phyloP scores from a whole-genome alignment of 2,888 invertebrate species.

The Eilema caniola region DNA sequence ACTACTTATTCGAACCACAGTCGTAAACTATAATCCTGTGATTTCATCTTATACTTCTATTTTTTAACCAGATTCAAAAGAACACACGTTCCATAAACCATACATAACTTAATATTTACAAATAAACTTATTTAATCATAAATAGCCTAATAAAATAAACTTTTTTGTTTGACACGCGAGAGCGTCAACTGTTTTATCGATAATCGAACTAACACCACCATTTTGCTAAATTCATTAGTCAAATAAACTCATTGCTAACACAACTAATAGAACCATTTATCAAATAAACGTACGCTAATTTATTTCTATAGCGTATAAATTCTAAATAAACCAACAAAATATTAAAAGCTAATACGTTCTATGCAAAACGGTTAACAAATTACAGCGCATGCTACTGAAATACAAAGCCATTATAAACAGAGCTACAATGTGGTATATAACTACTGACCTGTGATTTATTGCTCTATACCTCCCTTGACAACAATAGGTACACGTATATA shows the following conservation, averaged over 20 bases:
- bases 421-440: constrained; percentile 34
- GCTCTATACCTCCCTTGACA: constrained; percentile 52
- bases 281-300: not conserved
- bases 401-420: constrained; percentile 32
- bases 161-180: not conserved
- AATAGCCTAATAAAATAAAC: not conserved
- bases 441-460: constrained; percentile 62
- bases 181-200: constrained; percentile 23
- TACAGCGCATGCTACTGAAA: constrained; percentile 16
- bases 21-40: no score
- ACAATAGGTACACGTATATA: constrained; percentile 52
- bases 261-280: not conserved
- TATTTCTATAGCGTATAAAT: not conserved
- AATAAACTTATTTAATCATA: not conserved
- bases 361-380: constrained; percentile 8
- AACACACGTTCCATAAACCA: not conserved
- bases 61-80: no score
- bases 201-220: constrained; percentile 2
- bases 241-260: not conserved
- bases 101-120: not conserved
- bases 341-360: not conserved
- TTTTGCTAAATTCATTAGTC: not conserved
- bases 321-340: not conserved
- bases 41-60: no score
- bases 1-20: no score